phyloP scores from a whole-genome alignment of 2,888 invertebrate genomes.

The Tupiocoris notatus region DNA sequence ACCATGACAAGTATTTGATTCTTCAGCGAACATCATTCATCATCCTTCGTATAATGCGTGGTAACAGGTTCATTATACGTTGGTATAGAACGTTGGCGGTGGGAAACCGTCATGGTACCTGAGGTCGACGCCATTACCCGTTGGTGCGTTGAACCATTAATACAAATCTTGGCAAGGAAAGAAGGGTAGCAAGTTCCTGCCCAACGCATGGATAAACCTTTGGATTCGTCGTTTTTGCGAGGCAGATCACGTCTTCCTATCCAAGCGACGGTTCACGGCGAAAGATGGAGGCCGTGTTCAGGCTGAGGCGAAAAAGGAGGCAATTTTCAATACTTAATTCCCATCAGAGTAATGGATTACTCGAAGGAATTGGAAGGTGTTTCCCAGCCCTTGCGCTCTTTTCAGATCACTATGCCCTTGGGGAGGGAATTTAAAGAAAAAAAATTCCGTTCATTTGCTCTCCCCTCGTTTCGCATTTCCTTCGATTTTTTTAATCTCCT shows the following conservation, averaged over 20 bases:
- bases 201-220: not conserved
- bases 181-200: not conserved
- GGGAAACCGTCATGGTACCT: not conserved
- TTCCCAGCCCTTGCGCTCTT: not conserved
- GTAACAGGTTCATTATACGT: not conserved
- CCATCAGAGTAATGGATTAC: conserved; percentile 27
- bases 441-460: not conserved
- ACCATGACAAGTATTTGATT: too few relatives aligned
- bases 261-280: too few relatives aligned
- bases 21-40: not conserved
- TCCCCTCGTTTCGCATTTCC: too few relatives aligned
- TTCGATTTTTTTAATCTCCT: too few relatives aligned
- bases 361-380: conserved; percentile 1
- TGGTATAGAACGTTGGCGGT: not conserved
- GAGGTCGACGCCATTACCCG: not conserved
- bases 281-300: too few relatives aligned
- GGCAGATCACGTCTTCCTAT: not conserved
- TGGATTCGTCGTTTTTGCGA: not conserved
- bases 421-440: not conserved
- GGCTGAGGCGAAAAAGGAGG: not conserved
- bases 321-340: conserved; percentile 32
- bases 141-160: not conserved
- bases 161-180: not conserved
- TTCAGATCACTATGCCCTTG: conserved; percentile 10
- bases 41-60: not conserved